These are phyloP conservation scores for Sylvietta virens DNA, from an alignment of 2,113 vertebrate species.

Conservation along the genomic window DNA sequence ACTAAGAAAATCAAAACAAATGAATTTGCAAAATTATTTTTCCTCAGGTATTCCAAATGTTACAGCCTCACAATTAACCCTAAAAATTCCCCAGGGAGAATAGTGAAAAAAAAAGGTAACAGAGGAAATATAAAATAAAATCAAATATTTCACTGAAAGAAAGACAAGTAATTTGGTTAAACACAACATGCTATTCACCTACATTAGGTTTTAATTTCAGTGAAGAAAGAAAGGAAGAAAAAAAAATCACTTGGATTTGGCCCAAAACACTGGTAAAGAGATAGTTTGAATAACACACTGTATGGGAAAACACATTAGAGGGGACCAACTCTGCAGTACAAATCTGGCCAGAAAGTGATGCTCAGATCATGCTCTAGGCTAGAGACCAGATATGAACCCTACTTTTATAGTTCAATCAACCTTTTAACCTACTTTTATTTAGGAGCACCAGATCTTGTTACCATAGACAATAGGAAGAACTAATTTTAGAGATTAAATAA, in stretches of 20 bases:
- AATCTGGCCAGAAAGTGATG: neutral
- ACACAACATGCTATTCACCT: neutral
- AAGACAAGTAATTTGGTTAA: neutral
- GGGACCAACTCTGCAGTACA: neutral
- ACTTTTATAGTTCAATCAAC: neutral
- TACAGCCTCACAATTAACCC: neutral
- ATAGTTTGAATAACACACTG: neutral
- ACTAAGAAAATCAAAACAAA: slow-evolving; percentile 1
- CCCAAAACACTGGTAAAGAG: neutral
- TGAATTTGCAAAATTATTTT: neutral
- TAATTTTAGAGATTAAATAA: neutral
- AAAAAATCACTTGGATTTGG: neutral
- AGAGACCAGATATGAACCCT: neutral
- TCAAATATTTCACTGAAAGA: neutral
- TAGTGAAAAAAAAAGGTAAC: neutral
- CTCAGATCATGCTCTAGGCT: neutral
- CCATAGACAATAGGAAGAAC: neutral
- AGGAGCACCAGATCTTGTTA: neutral
- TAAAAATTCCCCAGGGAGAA: neutral
- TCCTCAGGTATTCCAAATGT: neutral
- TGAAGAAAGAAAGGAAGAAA: neutral
- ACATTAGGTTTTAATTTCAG: neutral
- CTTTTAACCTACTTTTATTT: neutral
- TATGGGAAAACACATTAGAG: neutral
- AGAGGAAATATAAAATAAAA: neutral